Evolutionary conservation across 2,888 invertebrate genomes (phyloP).

Genomic region (Mesochorus sp.): DNA sequence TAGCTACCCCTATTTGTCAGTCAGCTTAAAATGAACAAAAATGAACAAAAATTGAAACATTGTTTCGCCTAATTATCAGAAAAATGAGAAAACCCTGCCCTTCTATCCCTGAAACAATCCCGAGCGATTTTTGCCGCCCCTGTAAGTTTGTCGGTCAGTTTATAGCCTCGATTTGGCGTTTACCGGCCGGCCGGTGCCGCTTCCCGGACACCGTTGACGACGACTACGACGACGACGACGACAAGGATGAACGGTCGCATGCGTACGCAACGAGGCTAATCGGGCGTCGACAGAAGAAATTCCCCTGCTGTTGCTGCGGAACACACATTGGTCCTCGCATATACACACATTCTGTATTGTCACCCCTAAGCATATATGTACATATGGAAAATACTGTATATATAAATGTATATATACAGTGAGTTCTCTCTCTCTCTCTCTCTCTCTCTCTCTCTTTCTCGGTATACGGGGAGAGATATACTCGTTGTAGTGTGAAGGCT

Average conservation of each 20-base stretch:
- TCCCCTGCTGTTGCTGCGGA: conserved; percentile 27
- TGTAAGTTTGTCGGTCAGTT: conserved; percentile 50
- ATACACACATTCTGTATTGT: not conserved
- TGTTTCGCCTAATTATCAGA: no score
- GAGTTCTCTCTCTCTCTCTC: no score
- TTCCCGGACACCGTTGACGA: conserved; percentile 24
- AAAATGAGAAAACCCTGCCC: not conserved
- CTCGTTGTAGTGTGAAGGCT: no score
- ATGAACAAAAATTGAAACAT: no score
- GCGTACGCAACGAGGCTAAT: conserved; percentile 59
- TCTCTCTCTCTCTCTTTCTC: no score
- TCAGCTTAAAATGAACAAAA: no score
- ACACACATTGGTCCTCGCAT: conserved; percentile 23
- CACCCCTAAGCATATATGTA: not conserved
- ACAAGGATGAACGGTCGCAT: conserved; percentile 53
- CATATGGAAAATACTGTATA: not conserved
- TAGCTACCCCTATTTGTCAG: no score
- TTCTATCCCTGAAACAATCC: no score
- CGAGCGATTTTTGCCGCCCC: not conserved
- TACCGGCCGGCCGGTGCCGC: conserved; percentile 53
- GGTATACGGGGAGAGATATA: no score
- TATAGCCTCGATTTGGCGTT: conserved; percentile 15
- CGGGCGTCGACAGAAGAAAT: conserved; percentile 56
- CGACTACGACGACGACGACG: conserved; percentile 25
- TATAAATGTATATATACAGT: not conserved